Percentiles rank a stretch among this genome's conserved stretches.
These are phyloP conservation scores for Sarcophaga carnaria DNA, from an alignment of 2,888 invertebrate species.

Conservation along the genomic window DNA sequence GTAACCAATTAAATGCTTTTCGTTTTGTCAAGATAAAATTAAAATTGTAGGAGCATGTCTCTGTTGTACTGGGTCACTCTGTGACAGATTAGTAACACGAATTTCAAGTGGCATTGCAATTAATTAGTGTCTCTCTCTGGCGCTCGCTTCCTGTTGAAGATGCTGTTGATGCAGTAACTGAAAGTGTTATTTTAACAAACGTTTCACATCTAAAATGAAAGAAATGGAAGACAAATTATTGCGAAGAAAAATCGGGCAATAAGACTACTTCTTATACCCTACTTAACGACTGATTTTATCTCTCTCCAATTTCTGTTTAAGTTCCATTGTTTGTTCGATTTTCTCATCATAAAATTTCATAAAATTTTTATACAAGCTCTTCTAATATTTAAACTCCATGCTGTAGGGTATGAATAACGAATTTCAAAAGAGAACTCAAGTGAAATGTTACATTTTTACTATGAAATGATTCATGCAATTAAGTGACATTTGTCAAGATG, in stretches of 20 bases:
- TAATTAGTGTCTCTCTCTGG: conserved; percentile 32
- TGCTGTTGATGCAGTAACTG: conserved; percentile 33
- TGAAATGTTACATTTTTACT: conserved; percentile 43
- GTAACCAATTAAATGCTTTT: conserved; percentile 24
- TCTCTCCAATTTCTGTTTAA: too few relatives aligned
- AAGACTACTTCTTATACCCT: too few relatives aligned
- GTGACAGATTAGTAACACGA: conserved; percentile 47
- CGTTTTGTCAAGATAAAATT: not conserved
- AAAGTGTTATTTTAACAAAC: conserved; percentile 17
- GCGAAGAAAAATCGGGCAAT: not conserved
- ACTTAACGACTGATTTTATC: too few relatives aligned
- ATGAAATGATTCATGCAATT: conserved; percentile 54
- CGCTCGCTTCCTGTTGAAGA: not conserved
- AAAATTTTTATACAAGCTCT: too few relatives aligned
- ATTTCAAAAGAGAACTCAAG: not conserved
- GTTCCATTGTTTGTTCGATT: too few relatives aligned
- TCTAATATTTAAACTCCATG: too few relatives aligned
- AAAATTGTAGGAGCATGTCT: not conserved
- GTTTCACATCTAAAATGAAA: conserved; percentile 22
- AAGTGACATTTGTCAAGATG: conserved; percentile 57
- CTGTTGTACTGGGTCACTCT: not conserved
- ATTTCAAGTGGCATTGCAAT: conserved; percentile 49
- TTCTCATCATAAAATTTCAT: too few relatives aligned
- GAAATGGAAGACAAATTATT: conserved; percentile 13
- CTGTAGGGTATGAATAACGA: too few relatives aligned